These are phyloP conservation scores for Haliclystus octoradiatus DNA, from an alignment of 30 jellyfish, hydroid and myxozoan species.

Conservation along the genomic window DNA sequence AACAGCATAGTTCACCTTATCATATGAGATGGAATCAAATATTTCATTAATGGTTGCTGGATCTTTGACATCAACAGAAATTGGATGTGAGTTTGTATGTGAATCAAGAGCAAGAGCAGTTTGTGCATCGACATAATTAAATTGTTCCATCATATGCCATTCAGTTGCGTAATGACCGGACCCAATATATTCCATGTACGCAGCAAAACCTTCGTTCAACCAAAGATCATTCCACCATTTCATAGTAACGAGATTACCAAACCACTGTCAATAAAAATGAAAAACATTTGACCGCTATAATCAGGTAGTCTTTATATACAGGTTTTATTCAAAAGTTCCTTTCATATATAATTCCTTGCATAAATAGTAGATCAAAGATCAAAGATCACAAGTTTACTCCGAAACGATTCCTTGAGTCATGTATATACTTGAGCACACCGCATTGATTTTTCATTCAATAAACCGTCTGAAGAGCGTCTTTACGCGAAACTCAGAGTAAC, in stretches of 20 bases:
- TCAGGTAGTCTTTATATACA: no score
- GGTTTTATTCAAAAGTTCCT: no score
- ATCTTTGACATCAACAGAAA: constrained; percentile 68
- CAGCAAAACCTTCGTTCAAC: constrained; percentile 89
- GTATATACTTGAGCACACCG: no score
- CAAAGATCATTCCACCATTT: constrained; percentile 86
- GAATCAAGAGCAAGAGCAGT: constrained; percentile 51
- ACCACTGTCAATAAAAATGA: constrained; percentile 53
- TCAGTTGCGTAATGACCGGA: constrained; percentile 29
- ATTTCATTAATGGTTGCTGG: constrained; percentile 67
- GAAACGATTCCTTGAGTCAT: no score
- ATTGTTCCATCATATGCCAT: constrained; percentile 92
- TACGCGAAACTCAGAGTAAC: no score
- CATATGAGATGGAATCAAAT: constrained; percentile 74
- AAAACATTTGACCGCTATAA: no score
- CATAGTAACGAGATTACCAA: constrained; percentile 82
- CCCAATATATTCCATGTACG: constrained; percentile 61
- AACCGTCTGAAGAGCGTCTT: no score
- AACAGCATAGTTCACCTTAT: constrained; percentile 61
- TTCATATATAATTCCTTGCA: no score
- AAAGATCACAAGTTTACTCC: no score
- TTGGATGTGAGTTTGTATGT: constrained; percentile 75
- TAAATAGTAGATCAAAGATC: no score
- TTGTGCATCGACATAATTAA: constrained; percentile 36
- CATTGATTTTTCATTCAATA: no score